Base-by-base conservation (phyloP, 1,140 invertebrate species). In the Plectrocnemia conspersa region DNA sequence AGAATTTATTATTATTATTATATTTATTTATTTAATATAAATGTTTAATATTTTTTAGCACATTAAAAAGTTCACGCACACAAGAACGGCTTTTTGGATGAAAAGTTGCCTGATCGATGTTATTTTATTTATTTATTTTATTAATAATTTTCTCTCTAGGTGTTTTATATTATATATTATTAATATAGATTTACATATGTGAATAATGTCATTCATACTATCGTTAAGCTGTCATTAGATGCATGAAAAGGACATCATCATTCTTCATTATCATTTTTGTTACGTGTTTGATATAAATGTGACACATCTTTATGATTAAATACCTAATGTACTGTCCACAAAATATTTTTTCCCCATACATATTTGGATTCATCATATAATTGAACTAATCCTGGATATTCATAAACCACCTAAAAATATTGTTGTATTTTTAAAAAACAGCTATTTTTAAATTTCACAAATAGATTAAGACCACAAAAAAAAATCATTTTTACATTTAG, bases 1-100 rank as follows among this genome's bases (percentile, higher is more conserved):
- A n/a, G n/a, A n/a, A n/a, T n/a, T n/a, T n/a, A n/a, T 15, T 50
- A 18, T 50, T 50, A 35, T 50, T 38, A 38, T 38, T 50, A 50
- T n/a, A 35, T 33, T 48, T 23, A 18, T 47, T 47, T 23, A 47
- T 32, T 6, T 41, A 6, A 13, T 24, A 46, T 47, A 32, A 10
- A 18, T 48, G 25, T 35, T n/a, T 32, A 21, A 35, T 48, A 27
- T 46, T 46, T 3, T 15, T 46, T 42, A 22, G 21, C 24, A n/a
- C n/a, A n/a, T n/a, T n/a, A n/a, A n/a, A n/a, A n/a, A n/a, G n/a
- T n/a, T 38, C 18, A 5, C 6, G 46, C 46, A 48, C 44, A 47
- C 46, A 35, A 35, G 13, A 48, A 35, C 46, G 11, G 46, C 46
- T 48, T 48, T 15, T 48, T 46, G 42, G 32, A 46, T 46, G 42